Evolutionary conservation across 2,888 invertebrate species (phyloP), one percentile per base, ranked within the genome.

Genomic region (Drosophila antonietae): DNA sequence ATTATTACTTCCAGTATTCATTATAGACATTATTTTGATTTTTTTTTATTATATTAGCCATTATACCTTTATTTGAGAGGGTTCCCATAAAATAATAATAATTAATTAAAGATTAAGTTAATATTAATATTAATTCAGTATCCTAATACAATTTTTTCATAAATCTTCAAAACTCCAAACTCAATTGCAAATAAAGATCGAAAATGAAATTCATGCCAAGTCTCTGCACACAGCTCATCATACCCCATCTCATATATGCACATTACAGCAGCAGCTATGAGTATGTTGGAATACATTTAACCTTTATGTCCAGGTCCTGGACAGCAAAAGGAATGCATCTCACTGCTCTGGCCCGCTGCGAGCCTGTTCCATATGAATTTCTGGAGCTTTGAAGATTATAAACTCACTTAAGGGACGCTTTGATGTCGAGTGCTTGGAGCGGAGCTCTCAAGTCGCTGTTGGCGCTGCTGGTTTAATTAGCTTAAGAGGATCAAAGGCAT

Each of bases 341-440:
- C 35, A 47, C 60, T 74, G 58, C 60, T 49, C 31, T 4, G 3
- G 1, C 3, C 2, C 12, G 64, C 91, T 92, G 92, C 8, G 68
- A 68, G 82, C 92, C 92, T 92, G 89, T 80, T 91, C 61, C 43
- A 73, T 68, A 83, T 90, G 89, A 90, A 92, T 91, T 91, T 88
- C 91, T 88, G 86, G 91, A 92, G 91, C 91, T 91, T 92, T 92
- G 90, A 91, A 91, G 90, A 90, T 90, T 90, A 77, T 75, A 88
- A 90, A 84, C 79, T 82, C 87, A 84, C 88, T 90, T 90, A 84
- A 80, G 84, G 78, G 86, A 63, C 74, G 86, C 87, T 91, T 92
- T 92, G 90, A 91, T 90, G 90, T 91, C 74, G 82, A 62, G 70
- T 69, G 55, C 55, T 74, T 68, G 65, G 57, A 70, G 80, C 76